phyloP scores from a whole-genome alignment of 2,797 vertebrate species.

The Myotis planiceps region DNA sequence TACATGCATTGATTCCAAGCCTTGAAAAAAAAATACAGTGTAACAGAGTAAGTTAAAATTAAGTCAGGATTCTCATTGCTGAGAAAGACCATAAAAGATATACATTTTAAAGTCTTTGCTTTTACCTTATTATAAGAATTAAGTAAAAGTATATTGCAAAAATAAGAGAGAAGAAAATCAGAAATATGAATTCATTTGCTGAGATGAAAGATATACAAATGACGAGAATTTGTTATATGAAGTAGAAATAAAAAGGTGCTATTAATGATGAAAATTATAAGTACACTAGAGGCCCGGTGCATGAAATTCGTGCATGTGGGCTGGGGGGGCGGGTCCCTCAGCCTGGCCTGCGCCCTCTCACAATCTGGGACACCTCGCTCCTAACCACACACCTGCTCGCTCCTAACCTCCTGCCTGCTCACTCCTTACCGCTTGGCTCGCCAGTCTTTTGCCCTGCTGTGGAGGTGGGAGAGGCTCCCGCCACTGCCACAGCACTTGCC shows the following conservation, averaged over 20 bases:
- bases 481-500: too few relatives aligned
- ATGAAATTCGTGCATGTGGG: too few relatives aligned
- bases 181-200: conserved; percentile 6
- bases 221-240: background rate
- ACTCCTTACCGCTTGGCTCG: too few relatives aligned
- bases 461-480: too few relatives aligned
- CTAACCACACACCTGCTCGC: too few relatives aligned
- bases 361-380: too few relatives aligned
- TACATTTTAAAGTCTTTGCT: background rate
- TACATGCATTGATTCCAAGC: background rate
- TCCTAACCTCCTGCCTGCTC: too few relatives aligned
- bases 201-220: background rate
- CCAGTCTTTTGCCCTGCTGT: too few relatives aligned
- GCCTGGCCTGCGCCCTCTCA: accelerated
- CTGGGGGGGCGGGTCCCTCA: too few relatives aligned
- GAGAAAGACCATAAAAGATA: background rate
- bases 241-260: background rate
- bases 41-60: background rate
- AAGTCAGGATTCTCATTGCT: background rate
- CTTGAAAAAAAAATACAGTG: background rate
- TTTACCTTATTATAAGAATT: background rate
- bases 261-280: background rate
- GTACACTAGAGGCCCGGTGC: too few relatives aligned
- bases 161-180: background rate
- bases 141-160: background rate